Percentiles rank a stretch among this genome's conserved stretches.
Conservation (phyloP, 1,140 invertebrate genomes). For the Oedothorax gibbosus region DNA sequence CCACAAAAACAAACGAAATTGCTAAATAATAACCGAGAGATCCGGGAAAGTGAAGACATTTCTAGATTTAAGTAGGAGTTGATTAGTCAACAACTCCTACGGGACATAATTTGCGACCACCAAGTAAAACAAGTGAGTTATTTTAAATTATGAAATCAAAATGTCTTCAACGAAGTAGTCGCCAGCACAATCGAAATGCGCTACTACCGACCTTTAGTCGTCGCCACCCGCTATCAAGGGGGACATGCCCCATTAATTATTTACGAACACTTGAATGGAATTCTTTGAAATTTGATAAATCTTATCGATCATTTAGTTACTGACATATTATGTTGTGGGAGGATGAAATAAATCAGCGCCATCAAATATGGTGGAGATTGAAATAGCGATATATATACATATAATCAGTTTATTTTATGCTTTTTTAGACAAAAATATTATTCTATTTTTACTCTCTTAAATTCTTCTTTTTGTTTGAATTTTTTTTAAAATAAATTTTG, state of each 20-base stretch:
- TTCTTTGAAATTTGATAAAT: slow-evolving; percentile 47
- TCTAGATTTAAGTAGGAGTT: neutral
- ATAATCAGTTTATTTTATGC: slow-evolving; percentile 13
- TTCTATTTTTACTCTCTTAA: no score
- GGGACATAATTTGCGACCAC: slow-evolving; percentile 28
- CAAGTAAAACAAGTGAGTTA: slow-evolving; percentile 7
- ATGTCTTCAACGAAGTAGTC: slow-evolving; percentile 5
- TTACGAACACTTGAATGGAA: slow-evolving; percentile 14
- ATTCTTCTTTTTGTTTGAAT: no score
- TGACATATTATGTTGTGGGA: no score
- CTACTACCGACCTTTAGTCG: slow-evolving; percentile 32
- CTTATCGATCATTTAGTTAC: no score
- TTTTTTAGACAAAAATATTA: neutral
- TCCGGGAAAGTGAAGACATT: slow-evolving; percentile 11
- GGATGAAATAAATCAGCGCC: neutral
- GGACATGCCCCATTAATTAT: slow-evolving; percentile 30
- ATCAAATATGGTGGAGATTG: slow-evolving; percentile 1
- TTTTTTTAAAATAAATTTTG: no score
- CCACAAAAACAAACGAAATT: slow-evolving; percentile 26
- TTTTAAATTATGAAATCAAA: slow-evolving; percentile 22
- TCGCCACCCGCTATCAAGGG: slow-evolving; percentile 32
- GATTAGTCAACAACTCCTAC: slow-evolving; percentile 11
- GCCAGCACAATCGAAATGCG: slow-evolving; percentile 1
- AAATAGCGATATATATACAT: neutral
- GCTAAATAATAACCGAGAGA: slow-evolving; percentile 3